These are phyloP conservation scores for Brachylomia viminalis DNA, from an alignment of 2,888 invertebrate genomes.

Conservation along the genomic window DNA sequence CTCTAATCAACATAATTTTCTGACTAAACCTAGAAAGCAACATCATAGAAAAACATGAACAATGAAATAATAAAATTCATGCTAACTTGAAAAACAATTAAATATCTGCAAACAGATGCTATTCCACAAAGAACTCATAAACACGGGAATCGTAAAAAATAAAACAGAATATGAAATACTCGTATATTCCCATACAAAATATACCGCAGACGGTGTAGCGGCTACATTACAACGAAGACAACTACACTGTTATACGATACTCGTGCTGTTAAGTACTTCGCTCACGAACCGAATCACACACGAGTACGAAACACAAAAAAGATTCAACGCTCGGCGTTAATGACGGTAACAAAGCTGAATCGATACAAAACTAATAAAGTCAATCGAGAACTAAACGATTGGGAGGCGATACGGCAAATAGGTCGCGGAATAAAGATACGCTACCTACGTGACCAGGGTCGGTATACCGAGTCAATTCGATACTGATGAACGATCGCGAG, in stretches of 20 bases:
- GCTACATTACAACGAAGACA: slow-evolving; percentile 50
- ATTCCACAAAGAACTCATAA: slow-evolving; percentile 56
- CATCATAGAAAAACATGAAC: slow-evolving; percentile 7
- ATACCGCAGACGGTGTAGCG: slow-evolving; percentile 14
- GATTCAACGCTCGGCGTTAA: slow-evolving; percentile 69
- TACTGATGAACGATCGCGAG: slow-evolving; percentile 67
- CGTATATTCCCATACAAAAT: slow-evolving; percentile 11
- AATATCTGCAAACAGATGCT: slow-evolving; percentile 56
- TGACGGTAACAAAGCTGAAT: slow-evolving; percentile 70
- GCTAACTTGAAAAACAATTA: slow-evolving; percentile 47
- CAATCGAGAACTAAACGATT: slow-evolving; percentile 73
- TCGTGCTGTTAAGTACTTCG: slow-evolving; percentile 50
- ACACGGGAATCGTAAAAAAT: slow-evolving; percentile 47
- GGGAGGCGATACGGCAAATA: slow-evolving; percentile 73
- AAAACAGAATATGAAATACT: slow-evolving; percentile 45
- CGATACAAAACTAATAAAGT: slow-evolving; percentile 73
- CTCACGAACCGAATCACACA: slow-evolving; percentile 60
- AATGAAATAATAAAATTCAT: slow-evolving; percentile 29
- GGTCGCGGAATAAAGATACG: slow-evolving; percentile 73
- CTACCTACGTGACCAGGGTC: slow-evolving; percentile 71
- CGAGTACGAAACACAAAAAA: slow-evolving; percentile 64
- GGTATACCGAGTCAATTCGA: slow-evolving; percentile 63
- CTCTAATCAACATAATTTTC: slow-evolving; percentile 9
- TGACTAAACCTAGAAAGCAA: slow-evolving; percentile 29
- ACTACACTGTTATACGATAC: slow-evolving; percentile 44